Conservation (phyloP, 2,797 vertebrate species). For the Semotilus atromaculatus region DNA sequence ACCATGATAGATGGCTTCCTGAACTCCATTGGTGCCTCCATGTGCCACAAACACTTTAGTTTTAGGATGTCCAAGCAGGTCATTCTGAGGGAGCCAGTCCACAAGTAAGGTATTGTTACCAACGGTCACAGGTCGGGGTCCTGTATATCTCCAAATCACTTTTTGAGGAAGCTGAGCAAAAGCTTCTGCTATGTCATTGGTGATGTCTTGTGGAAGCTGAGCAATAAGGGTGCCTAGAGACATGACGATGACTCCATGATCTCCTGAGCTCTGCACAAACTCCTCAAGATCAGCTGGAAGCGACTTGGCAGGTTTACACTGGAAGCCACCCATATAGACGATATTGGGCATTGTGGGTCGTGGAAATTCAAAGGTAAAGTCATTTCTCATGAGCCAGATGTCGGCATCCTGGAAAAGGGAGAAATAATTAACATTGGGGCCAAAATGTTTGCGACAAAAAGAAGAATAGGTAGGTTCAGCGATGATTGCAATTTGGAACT, state of each 20-base stretch:
- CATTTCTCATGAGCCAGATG: constrained; percentile 66
- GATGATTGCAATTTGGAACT: not conserved
- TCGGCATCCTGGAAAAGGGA: constrained; percentile 59
- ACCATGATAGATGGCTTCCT: constrained; percentile 62
- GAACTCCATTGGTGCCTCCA: constrained; percentile 59
- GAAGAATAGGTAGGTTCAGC: constrained; percentile 16
- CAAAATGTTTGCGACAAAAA: constrained; percentile 49
- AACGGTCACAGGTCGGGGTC: constrained; percentile 43
- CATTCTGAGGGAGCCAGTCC: constrained; percentile 60
- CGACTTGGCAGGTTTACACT: constrained; percentile 57
- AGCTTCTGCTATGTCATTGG: constrained; percentile 50
- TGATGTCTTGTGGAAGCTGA: constrained; percentile 44
- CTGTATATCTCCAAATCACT: constrained; percentile 55
- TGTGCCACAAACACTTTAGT: constrained; percentile 56
- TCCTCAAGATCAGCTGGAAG: constrained; percentile 56
- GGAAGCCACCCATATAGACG: constrained; percentile 66
- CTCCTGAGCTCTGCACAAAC: constrained; percentile 55
- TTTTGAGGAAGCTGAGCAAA: constrained; percentile 58
- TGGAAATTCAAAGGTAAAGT: constrained; percentile 68
- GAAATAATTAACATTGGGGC: constrained; percentile 48
- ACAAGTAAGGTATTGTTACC: constrained; percentile 58
- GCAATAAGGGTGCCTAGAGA: constrained; percentile 54
- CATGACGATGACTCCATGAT: constrained; percentile 65
- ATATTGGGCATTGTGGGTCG: constrained; percentile 66
- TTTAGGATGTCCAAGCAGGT: constrained; percentile 57